These are phyloP conservation scores for Rhagium mordax DNA, from an alignment of 2,888 invertebrate species.

Conservation along the genomic window DNA sequence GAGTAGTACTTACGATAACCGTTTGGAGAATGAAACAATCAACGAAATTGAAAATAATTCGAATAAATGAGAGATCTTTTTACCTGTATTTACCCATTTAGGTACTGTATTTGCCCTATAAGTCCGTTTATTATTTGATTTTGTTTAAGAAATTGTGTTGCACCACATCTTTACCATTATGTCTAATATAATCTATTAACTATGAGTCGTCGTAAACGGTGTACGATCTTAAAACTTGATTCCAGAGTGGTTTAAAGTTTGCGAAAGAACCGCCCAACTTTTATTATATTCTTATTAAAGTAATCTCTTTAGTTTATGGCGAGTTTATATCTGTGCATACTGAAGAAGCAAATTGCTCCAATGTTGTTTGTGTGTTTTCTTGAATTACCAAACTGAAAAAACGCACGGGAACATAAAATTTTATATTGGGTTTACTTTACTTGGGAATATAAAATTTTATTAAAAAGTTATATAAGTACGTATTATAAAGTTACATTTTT, in stretches of 20 bases:
- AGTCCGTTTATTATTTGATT: no score
- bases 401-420: constrained; percentile 20
- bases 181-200: constrained; percentile 20
- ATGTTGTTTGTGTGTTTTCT: constrained; percentile 52
- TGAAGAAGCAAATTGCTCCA: constrained; percentile 54
- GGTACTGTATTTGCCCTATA: no score
- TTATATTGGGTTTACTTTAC: constrained; percentile 6
- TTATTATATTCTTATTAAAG: constrained; percentile 52
- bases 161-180: constrained; percentile 5
- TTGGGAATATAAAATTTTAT: constrained; percentile 4
- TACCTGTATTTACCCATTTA: no score
- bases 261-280: constrained; percentile 44
- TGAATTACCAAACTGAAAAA: constrained; percentile 43
- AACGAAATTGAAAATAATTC: no score
- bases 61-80: no score
- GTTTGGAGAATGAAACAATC: no score
- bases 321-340: constrained; percentile 54
- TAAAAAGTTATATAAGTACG: constrained; percentile 19
- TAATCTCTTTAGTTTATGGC: constrained; percentile 54
- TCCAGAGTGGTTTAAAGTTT: constrained; percentile 44
- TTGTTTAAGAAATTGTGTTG: neutral
- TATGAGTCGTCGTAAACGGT: constrained; percentile 5
- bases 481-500: neutral
- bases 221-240: constrained; percentile 35
- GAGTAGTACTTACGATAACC: no score